These are phyloP conservation scores for Stenolophus ochropezus DNA, from an alignment of 2,888 invertebrate genomes.

Conservation along the genomic window DNA sequence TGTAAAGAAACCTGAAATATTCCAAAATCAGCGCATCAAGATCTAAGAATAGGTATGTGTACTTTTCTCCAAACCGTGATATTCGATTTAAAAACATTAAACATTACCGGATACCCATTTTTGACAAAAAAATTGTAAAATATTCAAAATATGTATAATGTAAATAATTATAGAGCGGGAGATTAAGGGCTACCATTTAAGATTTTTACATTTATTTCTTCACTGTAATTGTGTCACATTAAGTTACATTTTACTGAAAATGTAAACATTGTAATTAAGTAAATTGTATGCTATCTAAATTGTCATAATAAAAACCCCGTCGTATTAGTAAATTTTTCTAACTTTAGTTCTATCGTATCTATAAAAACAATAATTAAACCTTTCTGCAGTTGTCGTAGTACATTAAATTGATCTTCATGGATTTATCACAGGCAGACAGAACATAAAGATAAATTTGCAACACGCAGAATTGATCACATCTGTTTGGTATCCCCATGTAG, in stretches of 20 bases:
- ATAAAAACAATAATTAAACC: background rate
- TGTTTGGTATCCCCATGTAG: slow-evolving; percentile 5
- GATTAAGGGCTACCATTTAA: too few relatives aligned
- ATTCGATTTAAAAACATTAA: too few relatives aligned
- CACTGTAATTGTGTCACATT: background rate
- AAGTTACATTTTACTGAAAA: background rate
- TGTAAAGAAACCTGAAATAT: too few relatives aligned
- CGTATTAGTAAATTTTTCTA: background rate
- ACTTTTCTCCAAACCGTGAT: too few relatives aligned
- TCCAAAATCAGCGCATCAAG: too few relatives aligned
- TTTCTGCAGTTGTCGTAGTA: background rate
- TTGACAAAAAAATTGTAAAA: too few relatives aligned
- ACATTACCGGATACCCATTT: too few relatives aligned
- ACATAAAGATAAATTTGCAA: slow-evolving; percentile 31
- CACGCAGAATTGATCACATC: slow-evolving; percentile 11
- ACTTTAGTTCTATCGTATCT: background rate
- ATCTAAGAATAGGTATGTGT: too few relatives aligned
- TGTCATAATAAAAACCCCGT: background rate
- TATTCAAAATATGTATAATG: too few relatives aligned
- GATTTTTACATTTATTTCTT: background rate
- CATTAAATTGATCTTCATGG: background rate
- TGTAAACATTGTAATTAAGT: background rate
- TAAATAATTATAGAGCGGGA: too few relatives aligned
- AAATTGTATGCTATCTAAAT: background rate
- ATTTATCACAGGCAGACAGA: background rate